Conservation (phyloP, 2,797 vertebrate genomes). For the Brachyrhaphis roseni region DNA sequence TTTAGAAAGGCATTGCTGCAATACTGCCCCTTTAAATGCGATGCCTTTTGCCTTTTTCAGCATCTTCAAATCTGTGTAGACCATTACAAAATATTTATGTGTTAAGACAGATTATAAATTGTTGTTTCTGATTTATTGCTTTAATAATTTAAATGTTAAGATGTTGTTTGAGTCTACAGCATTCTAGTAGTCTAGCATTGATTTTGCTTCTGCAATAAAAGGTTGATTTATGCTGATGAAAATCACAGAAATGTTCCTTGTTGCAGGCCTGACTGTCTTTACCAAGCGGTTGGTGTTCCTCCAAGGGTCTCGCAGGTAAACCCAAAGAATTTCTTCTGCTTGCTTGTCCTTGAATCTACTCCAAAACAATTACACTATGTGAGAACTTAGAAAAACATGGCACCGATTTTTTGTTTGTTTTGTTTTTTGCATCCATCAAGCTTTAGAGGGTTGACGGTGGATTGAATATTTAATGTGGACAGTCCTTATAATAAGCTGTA, state of each 20-base stretch:
- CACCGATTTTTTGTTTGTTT: not conserved
- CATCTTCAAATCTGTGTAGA: not conserved
- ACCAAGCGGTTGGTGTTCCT: not conserved
- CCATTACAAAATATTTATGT: not conserved
- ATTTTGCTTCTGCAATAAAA: not conserved
- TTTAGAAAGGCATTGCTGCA: too few species aligned
- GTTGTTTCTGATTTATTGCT: not conserved
- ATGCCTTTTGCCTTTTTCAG: not conserved
- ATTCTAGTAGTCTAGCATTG: not conserved
- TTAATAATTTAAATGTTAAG: not conserved
- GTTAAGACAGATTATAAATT: not conserved
- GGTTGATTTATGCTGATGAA: constrained; percentile 14
- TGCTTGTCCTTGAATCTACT: constrained; percentile 25
- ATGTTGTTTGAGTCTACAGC: not conserved
- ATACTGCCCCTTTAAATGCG: not conserved
- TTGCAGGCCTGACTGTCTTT: not conserved
- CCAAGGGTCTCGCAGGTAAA: constrained; percentile 14
- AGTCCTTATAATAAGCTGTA: not conserved
- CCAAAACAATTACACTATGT: constrained; percentile 26
- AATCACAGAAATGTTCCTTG: constrained; percentile 9
- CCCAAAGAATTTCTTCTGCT: constrained; percentile 33
- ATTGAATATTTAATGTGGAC: not conserved
- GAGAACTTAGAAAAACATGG: constrained; percentile 9
- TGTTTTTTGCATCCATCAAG: too few species aligned
- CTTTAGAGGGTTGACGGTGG: not conserved